These are phyloP conservation scores for Sebastes taczanowskii DNA, from an alignment of 2,797 vertebrate genomes.

Conservation along the genomic window DNA sequence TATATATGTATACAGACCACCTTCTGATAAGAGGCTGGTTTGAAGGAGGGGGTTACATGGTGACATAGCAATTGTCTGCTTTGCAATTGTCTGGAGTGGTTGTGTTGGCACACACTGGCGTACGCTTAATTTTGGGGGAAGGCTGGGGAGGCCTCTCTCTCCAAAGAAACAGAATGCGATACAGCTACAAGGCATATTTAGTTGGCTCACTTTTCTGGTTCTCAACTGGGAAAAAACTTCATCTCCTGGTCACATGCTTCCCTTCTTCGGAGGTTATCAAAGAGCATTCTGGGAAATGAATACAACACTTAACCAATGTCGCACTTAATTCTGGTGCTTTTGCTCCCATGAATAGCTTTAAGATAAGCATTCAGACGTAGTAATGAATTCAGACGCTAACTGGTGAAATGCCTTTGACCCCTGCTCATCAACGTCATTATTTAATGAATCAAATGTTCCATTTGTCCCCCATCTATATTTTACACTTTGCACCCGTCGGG, in stretches of 20 bases:
- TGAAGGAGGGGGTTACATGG: background rate
- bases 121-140: background rate
- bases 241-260: background rate
- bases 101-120: background rate
- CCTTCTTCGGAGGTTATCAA: background rate
- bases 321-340: conserved; percentile 2
- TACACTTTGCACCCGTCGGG: background rate
- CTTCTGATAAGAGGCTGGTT: background rate
- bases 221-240: background rate
- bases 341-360: background rate
- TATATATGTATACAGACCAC: too few species aligned
- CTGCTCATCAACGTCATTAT: conserved; percentile 19
- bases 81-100: background rate
- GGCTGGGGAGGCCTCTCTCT: background rate
- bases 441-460: conserved; percentile 10
- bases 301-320: background rate
- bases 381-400: conserved; percentile 1
- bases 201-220: background rate
- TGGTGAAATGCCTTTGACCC: conserved; percentile 25
- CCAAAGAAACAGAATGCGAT: background rate
- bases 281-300: background rate
- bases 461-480: conserved; percentile 14
- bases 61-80: background rate
- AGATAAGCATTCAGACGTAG: background rate
- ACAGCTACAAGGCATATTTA: background rate